A percentile compares a stretch with the other conserved stretches of the same genome.
Conservation (phyloP, 2,113 vertebrate species). For the Corynorhinus townsendii region DNA sequence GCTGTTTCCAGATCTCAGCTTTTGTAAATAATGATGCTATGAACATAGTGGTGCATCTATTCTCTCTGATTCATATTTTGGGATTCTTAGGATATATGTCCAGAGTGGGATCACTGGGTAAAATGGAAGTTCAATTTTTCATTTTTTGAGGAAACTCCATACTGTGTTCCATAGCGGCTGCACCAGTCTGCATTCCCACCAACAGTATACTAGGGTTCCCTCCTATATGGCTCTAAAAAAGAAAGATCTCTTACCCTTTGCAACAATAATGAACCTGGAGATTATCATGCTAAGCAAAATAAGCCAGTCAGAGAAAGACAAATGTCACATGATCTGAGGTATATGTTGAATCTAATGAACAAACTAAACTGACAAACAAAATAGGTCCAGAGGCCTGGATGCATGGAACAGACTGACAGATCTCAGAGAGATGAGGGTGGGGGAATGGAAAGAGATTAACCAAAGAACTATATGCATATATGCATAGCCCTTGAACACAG, state of each 20-base stretch:
- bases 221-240: not conserved
- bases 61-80: not conserved
- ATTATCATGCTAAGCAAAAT: not conserved
- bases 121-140: not conserved
- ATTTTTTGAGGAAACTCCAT: not conserved
- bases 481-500: not conserved
- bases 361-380: not conserved
- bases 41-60: not conserved
- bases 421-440: not conserved
- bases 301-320: not conserved
- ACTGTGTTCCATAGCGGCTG: not conserved
- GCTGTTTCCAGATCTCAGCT: not conserved
- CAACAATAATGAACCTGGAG: not conserved
- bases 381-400: not conserved
- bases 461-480: not conserved
- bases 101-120: not conserved
- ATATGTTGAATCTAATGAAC: not conserved
- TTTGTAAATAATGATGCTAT: not conserved
- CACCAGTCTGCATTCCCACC: not conserved
- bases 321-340: not conserved
- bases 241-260: not conserved
- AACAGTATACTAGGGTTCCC: not conserved
- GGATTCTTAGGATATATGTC: not conserved
- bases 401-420: not conserved
- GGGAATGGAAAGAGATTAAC: not conserved